Percentiles rank a stretch among this genome's conserved stretches.
Conservation (phyloP, 2,113 vertebrate genomes). For the Hippopotamus amphibius region DNA sequence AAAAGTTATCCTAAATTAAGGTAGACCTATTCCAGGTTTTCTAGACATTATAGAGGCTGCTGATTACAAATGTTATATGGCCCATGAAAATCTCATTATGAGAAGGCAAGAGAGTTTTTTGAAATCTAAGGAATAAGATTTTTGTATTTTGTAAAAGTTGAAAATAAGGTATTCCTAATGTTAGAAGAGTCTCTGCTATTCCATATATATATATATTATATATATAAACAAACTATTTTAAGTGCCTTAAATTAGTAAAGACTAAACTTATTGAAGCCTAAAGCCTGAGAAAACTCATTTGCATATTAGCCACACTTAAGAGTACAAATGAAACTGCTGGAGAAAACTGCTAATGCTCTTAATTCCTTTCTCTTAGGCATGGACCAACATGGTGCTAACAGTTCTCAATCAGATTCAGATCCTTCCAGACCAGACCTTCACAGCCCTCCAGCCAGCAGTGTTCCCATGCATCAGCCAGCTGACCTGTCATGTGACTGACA, state of each 20-base stretch:
- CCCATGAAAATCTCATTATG: neutral
- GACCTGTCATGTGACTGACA: conserved; percentile 96
- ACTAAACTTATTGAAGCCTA: neutral
- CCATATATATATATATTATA: neutral
- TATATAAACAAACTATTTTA: neutral
- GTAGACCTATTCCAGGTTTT: conserved; percentile 19
- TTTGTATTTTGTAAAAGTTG: neutral
- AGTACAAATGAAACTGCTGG: neutral
- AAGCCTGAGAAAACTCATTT: neutral
- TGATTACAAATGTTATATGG: neutral
- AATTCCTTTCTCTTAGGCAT: conserved; percentile 88
- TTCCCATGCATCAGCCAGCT: conserved; percentile 98
- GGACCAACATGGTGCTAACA: conserved; percentile 98
- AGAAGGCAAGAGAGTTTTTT: neutral
- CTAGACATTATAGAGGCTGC: neutral
- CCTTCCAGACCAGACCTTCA: conserved; percentile 93
- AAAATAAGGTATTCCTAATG: neutral
- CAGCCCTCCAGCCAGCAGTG: conserved; percentile 94
- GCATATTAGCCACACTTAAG: neutral
- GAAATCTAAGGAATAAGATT: neutral
- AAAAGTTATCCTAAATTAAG: conserved; percentile 37
- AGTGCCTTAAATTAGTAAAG: neutral
- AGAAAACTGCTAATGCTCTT: neutral
- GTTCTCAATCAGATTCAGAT: conserved; percentile 97
- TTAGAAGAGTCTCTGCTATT: neutral